Evolutionary conservation across 2,113 vertebrate genomes (phyloP), one percentile per base, ranked within the genome.

Genomic region (Nipponia nippon): DNA sequence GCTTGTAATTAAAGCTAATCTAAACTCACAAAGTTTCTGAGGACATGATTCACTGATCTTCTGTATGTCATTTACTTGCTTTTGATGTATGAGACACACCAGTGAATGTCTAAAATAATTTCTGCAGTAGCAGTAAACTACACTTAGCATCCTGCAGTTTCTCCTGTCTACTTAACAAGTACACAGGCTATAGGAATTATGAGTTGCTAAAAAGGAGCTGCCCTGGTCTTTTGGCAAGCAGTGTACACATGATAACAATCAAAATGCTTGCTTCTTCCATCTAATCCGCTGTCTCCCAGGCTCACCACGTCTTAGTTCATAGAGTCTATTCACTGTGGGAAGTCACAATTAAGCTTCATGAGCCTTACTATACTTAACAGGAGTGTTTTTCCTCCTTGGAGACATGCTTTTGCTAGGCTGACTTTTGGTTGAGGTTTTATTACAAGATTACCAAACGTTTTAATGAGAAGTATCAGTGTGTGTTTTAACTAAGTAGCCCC

Each of bases 291-390:
- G 38, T 44, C 22, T 59, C 56, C 40, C 47, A 47, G 42, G 40
- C 14, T 87, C 40, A 6, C 52, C 26, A 46, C 0, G 0, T 71
- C 32, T 70, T 75, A 82, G 38, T 40, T 72, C 4, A 10, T 23
- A 23, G 12, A 7, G 2, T 42, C 52, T 52, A 85, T 65, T 78
- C 69, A 26, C 11, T 32, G 34, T 42, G 34, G 23, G 29, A 75
- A 78, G 34, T 38, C 65, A 85, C 13, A 70, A 11, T 1, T 70
- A 66, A 82, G 40, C 42, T 73, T 78, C 29, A 61, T 69, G 30
- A 82, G 26, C 52, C 34, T 70, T 29, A 76, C 14, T 85, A 1
- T 29, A 20, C 23, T 56, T 56, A 26, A 47, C 8, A 63, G 18
- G 19, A 86, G 13, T 65, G 32, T 4, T 65, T 90, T 90, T 50